Evolutionary conservation across 2,888 invertebrate genomes (phyloP).

Genomic region (Arenicola marina): DNA sequence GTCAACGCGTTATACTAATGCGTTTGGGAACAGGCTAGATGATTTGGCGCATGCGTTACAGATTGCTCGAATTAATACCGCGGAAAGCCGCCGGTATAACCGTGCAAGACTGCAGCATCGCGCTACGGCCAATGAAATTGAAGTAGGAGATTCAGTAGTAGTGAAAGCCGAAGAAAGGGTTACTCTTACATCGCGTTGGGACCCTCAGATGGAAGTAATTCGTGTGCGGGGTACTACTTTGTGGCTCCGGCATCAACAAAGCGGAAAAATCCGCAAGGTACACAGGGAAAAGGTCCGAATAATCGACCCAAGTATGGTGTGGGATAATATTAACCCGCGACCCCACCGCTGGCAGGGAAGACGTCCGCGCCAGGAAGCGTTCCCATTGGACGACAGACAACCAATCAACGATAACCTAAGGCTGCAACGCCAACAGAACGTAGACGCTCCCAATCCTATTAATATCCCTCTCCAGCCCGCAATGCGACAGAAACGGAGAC

Average conservation of each 20-base stretch:
- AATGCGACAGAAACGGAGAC: too few species aligned
- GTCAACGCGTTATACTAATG: background rate
- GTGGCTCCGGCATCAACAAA: constrained; percentile 5
- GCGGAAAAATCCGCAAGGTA: constrained; percentile 2
- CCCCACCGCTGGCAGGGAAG: too few species aligned
- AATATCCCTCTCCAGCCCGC: too few species aligned
- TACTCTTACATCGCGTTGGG: constrained; percentile 7
- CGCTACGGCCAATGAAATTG: background rate
- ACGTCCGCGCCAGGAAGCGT: too few species aligned
- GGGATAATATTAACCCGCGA: constrained; percentile 5
- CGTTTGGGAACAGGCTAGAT: background rate
- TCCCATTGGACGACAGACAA: too few species aligned
- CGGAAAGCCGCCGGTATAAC: background rate
- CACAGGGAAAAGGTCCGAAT: background rate
- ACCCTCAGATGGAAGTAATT: constrained; percentile 11
- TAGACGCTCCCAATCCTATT: too few species aligned
- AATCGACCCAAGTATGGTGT: constrained; percentile 6
- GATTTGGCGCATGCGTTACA: background rate
- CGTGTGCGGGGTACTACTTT: background rate
- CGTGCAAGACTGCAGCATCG: background rate
- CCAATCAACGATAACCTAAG: too few species aligned
- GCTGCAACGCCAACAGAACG: too few species aligned
- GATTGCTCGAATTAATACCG: background rate
- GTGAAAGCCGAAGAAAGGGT: constrained; percentile 6
- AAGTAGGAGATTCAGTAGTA: constrained; percentile 5